phyloP scores from a whole-genome alignment of 2,888 invertebrate species.

The Eremobia ochroleuca region DNA sequence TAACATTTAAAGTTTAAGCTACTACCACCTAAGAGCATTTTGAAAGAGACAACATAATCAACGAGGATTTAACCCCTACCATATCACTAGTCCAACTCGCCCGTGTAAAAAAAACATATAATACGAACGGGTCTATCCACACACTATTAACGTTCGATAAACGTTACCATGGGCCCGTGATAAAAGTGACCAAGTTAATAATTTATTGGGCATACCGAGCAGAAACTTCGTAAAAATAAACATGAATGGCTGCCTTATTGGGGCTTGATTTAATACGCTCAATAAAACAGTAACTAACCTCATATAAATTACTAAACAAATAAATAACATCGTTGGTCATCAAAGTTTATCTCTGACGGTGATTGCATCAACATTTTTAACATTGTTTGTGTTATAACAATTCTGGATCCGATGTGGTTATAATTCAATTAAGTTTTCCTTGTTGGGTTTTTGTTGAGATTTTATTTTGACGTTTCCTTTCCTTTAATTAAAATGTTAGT shows the following conservation, averaged over 20 bases:
- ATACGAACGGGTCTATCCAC: slow-evolving; percentile 74
- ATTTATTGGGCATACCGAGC: slow-evolving; percentile 90
- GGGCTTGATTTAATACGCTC: slow-evolving; percentile 90
- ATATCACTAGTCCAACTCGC: slow-evolving; percentile 27
- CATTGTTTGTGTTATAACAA: slow-evolving; percentile 72
- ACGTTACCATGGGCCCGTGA: slow-evolving; percentile 86
- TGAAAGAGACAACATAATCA: slow-evolving; percentile 48
- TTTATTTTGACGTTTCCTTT: slow-evolving; percentile 30
- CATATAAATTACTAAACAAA: slow-evolving; percentile 91
- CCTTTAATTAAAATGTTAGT: slow-evolving; percentile 24
- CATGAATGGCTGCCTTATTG: slow-evolving; percentile 91
- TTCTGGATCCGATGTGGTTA: slow-evolving; percentile 46
- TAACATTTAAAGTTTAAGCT: not conserved
- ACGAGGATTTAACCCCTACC: slow-evolving; percentile 40
- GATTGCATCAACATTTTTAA: slow-evolving; percentile 76
- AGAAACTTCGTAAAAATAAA: slow-evolving; percentile 91
- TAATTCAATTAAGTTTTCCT: slow-evolving; percentile 57
- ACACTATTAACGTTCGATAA: slow-evolving; percentile 82
- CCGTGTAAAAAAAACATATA: slow-evolving; percentile 44
- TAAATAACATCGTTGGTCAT: slow-evolving; percentile 89
- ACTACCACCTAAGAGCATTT: slow-evolving; percentile 20
- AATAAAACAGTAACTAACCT: slow-evolving; percentile 91
- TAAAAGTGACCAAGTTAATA: slow-evolving; percentile 90
- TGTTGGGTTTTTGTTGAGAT: slow-evolving; percentile 28
- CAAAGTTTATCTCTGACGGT: slow-evolving; percentile 83